These are phyloP conservation scores for Megamerina dolium DNA, from an alignment of 2,888 invertebrate species.

Conservation along the genomic window DNA sequence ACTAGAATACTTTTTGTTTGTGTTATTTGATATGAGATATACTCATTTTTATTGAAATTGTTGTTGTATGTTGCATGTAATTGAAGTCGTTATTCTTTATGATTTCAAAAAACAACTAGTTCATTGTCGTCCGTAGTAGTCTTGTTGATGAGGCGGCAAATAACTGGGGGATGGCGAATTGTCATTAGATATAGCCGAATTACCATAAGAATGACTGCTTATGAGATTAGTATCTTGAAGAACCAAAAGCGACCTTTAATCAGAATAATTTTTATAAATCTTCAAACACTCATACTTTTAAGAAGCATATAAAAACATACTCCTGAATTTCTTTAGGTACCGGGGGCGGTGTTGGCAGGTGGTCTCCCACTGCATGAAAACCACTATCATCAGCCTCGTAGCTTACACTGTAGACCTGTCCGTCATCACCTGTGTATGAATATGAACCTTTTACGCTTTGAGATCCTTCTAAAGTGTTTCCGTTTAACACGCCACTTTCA, in stretches of 20 bases:
- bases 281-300: background rate
- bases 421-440: slow-evolving; percentile 59
- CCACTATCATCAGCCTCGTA: slow-evolving; percentile 73
- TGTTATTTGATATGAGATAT: too few relatives aligned
- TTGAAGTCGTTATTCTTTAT: too few relatives aligned
- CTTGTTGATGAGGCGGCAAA: slow-evolving; percentile 31
- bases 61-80: too few relatives aligned
- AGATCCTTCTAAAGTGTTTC: slow-evolving; percentile 56
- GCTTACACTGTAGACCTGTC: slow-evolving; percentile 57
- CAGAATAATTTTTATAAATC: background rate
- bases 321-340: slow-evolving; percentile 51
- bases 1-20: too few relatives aligned
- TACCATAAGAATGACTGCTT: slow-evolving; percentile 10
- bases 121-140: too few relatives aligned
- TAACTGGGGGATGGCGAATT: slow-evolving; percentile 33
- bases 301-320: too few relatives aligned
- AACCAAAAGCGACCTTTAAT: slow-evolving; percentile 6
- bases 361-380: slow-evolving; percentile 69
- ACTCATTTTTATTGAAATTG: too few relatives aligned
- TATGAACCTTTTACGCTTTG: slow-evolving; percentile 60
- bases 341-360: slow-evolving; percentile 70
- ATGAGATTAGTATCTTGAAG: slow-evolving; percentile 4
- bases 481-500: slow-evolving; percentile 54
- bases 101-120: too few relatives aligned
- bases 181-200: slow-evolving; percentile 11